Conservation (phyloP, 2,113 vertebrate genomes). For the Tyto alba region DNA sequence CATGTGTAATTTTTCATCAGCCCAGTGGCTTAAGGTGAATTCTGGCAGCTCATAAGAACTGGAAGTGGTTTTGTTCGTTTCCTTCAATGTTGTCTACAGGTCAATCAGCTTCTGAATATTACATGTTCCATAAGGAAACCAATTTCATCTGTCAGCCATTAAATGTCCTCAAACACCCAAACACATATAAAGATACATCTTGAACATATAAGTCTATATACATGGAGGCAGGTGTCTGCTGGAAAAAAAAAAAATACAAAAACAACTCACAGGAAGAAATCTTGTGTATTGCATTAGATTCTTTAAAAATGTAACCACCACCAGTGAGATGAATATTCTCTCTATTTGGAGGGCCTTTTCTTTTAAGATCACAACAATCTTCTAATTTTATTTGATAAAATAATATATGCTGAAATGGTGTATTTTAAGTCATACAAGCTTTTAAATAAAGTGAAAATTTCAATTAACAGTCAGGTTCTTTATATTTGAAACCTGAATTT, state of each 20-base stretch:
- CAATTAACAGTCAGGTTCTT: background rate
- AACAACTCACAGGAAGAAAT: background rate
- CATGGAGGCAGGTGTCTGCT: background rate
- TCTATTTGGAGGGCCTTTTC: background rate
- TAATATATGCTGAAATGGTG: background rate
- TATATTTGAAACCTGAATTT: background rate
- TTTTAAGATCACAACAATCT: background rate
- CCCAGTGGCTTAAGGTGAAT: background rate
- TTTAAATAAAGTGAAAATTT: background rate
- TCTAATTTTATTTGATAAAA: background rate
- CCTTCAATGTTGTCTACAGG: background rate
- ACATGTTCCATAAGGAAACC: background rate
- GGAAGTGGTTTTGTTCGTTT: background rate
- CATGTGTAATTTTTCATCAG: background rate
- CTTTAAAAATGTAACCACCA: background rate
- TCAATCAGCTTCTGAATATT: background rate
- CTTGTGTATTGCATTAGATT: background rate
- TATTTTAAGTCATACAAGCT: background rate
- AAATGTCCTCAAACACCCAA: background rate
- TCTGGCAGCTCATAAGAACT: background rate
- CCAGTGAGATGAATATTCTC: background rate
- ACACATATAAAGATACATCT: background rate
- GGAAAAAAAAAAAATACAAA: background rate
- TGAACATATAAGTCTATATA: background rate
- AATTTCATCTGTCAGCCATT: background rate